These are phyloP conservation scores for Aleiodes testaceus DNA, from an alignment of 2,888 invertebrate genomes.

Conservation along the genomic window DNA sequence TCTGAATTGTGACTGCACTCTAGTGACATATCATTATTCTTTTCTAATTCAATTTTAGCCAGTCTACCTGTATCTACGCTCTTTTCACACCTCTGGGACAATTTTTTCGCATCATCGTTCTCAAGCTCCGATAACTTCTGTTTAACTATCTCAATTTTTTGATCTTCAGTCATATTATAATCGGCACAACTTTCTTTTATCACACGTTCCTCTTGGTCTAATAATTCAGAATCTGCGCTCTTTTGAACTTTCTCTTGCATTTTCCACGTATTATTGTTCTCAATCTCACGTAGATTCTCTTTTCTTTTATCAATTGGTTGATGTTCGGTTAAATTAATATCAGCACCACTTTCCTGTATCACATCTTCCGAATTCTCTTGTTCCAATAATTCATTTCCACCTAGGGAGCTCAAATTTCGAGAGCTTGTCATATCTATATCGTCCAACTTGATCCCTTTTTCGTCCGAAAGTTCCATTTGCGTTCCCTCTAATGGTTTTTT, in stretches of 20 bases:
- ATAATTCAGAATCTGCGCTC: constrained; percentile 43
- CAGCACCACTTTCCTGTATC: background rate
- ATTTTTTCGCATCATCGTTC: constrained; percentile 19
- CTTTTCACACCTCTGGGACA: constrained; percentile 40
- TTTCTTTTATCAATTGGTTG: background rate
- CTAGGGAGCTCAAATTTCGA: no score
- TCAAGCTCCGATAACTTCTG: no score
- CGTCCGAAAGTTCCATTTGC: no score
- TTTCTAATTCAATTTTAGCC: no score
- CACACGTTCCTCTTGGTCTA: background rate
- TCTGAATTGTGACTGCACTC: no score
- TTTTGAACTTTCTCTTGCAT: constrained; percentile 39
- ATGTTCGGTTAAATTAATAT: constrained; percentile 1
- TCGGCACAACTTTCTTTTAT: background rate
- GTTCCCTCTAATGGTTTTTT: no score
- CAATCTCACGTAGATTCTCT: no score
- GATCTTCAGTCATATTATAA: constrained; percentile 1
- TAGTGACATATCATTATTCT: no score
- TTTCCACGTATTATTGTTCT: constrained; percentile 16
- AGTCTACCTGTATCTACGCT: constrained; percentile 15
- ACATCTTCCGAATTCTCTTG: background rate
- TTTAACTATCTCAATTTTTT: background rate
- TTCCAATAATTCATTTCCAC: no score
- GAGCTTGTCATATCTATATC: no score
- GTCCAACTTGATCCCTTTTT: no score